Conservation (phyloP, 92 coral and sea anemone species). For the Paragorgia papillata region DNA sequence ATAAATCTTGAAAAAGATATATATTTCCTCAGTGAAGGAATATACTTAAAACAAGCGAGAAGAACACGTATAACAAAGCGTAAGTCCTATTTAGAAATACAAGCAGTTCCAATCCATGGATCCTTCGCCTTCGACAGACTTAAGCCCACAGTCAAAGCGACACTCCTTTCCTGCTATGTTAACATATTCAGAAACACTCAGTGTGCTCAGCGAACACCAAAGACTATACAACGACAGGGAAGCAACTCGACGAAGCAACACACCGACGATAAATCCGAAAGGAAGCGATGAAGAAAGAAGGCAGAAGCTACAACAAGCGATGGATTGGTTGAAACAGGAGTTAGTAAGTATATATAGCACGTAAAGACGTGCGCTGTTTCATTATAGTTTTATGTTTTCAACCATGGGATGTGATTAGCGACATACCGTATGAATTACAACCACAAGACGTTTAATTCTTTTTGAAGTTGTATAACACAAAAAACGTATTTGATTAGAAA, state of each 20-base stretch:
- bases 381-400: not conserved
- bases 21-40: too few relatives aligned
- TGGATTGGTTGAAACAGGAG: constrained; percentile 88
- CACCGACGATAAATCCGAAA: constrained; percentile 73
- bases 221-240: constrained; percentile 5
- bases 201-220: constrained; percentile 37
- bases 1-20: too few relatives aligned
- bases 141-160: constrained; percentile 21
- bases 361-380: not conserved
- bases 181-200: constrained; percentile 31
- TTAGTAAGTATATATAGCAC: constrained; percentile 68
- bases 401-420: too few relatives aligned
- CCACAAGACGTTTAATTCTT: not conserved
- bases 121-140: not conserved
- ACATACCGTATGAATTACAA: too few relatives aligned
- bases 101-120: not conserved
- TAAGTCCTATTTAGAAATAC: not conserved
- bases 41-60: not conserved
- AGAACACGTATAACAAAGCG: not conserved
- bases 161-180: constrained; percentile 41
- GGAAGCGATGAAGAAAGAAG: constrained; percentile 88
- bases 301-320: constrained; percentile 77
- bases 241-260: constrained; percentile 18
- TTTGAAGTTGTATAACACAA: not conserved
- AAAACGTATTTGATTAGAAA: not conserved